phyloP scores from a whole-genome alignment of 2,888 invertebrate species.

The Alsophila aescularia region DNA sequence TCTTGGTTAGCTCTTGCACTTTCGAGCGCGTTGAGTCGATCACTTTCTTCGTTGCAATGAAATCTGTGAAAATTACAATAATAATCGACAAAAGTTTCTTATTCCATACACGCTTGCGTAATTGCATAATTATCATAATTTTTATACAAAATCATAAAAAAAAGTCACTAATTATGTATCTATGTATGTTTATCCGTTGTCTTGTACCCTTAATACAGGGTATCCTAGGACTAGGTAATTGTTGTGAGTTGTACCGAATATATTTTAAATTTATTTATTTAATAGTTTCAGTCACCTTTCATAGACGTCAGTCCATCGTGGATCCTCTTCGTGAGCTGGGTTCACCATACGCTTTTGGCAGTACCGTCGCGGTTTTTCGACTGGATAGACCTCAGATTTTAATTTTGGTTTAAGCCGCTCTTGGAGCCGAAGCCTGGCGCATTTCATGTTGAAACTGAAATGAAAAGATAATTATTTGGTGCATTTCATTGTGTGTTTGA shows the following conservation, averaged over 20 bases:
- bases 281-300: conserved; percentile 47
- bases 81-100: too few species aligned
- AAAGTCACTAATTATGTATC: too few species aligned
- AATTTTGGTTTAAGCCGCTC: conserved; percentile 58
- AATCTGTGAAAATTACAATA: conserved; percentile 55
- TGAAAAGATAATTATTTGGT: background rate
- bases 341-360: conserved; percentile 74
- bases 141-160: too few species aligned
- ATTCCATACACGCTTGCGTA: too few species aligned
- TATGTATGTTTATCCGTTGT: too few species aligned
- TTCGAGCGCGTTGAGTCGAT: conserved; percentile 37
- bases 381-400: conserved; percentile 32
- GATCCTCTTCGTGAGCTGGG: conserved; percentile 71
- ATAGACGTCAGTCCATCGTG: conserved; percentile 60
- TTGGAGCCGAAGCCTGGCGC: conserved; percentile 68
- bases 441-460: conserved; percentile 60
- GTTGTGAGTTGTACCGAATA: too few species aligned
- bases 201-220: too few species aligned
- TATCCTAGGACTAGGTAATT: too few species aligned
- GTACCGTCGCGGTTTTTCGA: conserved; percentile 62
- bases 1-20: conserved; percentile 41
- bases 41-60: conserved; percentile 48
- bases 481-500: too few species aligned
- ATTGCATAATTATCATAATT: too few species aligned
- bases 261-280: background rate